phyloP scores from a whole-genome alignment of 1,140 invertebrate species.

The Drosophila novamexicana region DNA sequence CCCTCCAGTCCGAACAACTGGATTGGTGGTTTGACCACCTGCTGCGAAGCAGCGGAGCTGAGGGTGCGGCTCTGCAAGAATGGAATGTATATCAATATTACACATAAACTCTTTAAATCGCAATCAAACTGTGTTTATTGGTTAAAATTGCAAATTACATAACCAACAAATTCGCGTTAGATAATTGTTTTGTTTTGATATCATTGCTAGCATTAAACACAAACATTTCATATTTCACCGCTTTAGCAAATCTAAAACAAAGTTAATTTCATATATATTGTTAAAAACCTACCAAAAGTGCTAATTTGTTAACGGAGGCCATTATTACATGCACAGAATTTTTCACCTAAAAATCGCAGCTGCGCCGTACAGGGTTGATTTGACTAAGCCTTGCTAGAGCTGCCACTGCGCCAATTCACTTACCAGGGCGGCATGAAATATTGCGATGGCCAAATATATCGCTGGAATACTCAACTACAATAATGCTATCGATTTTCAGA shows the following conservation, averaged over 20 bases:
- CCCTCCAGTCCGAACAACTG: constrained; percentile 98
- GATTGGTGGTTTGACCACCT: constrained; percentile 91
- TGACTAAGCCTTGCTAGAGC: constrained; percentile 20
- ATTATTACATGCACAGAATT: constrained; percentile 56
- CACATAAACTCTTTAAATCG: constrained; percentile 5
- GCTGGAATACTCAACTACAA: not conserved
- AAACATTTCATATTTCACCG: not conserved
- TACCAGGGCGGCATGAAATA: not conserved
- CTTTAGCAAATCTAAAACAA: not conserved
- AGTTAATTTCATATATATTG: not conserved
- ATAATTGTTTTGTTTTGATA: constrained; percentile 51
- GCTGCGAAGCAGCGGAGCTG: constrained; percentile 86
- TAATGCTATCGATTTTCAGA: constrained; percentile 14
- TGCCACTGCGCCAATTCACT: not conserved
- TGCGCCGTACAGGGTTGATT: constrained; percentile 52
- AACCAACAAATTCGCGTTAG: constrained; percentile 75
- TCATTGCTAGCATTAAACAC: not conserved
- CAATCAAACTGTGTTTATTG: constrained; percentile 25
- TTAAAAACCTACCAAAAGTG: constrained; percentile 76
- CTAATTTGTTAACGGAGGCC: constrained; percentile 79
- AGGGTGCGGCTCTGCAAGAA: constrained; percentile 86
- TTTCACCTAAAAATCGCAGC: constrained; percentile 69
- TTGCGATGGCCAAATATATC: not conserved
- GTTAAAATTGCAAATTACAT: constrained; percentile 70
- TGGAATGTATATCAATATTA: constrained; percentile 8